phyloP scores from a whole-genome alignment of 2,797 vertebrate species.

The Sphaeramia orbicularis region DNA sequence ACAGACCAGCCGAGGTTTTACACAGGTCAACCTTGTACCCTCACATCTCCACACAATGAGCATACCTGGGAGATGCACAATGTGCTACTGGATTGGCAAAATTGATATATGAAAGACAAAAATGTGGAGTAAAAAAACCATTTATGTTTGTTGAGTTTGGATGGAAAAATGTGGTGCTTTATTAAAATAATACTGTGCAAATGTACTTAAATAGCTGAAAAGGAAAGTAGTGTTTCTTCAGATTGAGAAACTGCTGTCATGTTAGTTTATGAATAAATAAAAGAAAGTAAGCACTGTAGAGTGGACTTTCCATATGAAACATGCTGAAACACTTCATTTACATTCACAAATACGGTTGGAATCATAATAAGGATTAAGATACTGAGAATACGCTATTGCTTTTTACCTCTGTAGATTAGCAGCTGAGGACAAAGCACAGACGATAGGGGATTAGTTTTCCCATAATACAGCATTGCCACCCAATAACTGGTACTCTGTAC shows the following conservation, averaged over 20 bases:
- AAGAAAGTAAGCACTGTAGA: neutral
- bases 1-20: constrained; percentile 78
- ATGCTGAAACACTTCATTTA: neutral
- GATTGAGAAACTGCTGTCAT: neutral
- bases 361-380: too few species aligned
- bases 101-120: constrained; percentile 41
- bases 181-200: constrained; percentile 8
- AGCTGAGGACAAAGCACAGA: too few species aligned
- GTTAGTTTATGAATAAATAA: neutral
- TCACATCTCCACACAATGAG: constrained; percentile 76
- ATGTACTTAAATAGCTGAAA: neutral
- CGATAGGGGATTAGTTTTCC: too few species aligned
- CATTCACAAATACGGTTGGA: too few species aligned
- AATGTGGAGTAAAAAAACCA: constrained; percentile 14
- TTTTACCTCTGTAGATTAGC: too few species aligned
- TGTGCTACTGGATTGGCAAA: constrained; percentile 57
- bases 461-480: neutral
- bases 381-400: too few species aligned
- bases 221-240: neutral
- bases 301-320: neutral
- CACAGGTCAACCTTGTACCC: constrained; percentile 74
- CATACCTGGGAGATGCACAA: constrained; percentile 72
- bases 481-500: neutral
- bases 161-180: constrained; percentile 6
- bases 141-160: constrained; percentile 21